Evolutionary conservation across 2,888 invertebrate genomes (phyloP), one percentile per base, ranked within the genome.

Genomic region (Helobdella robusta): DNA sequence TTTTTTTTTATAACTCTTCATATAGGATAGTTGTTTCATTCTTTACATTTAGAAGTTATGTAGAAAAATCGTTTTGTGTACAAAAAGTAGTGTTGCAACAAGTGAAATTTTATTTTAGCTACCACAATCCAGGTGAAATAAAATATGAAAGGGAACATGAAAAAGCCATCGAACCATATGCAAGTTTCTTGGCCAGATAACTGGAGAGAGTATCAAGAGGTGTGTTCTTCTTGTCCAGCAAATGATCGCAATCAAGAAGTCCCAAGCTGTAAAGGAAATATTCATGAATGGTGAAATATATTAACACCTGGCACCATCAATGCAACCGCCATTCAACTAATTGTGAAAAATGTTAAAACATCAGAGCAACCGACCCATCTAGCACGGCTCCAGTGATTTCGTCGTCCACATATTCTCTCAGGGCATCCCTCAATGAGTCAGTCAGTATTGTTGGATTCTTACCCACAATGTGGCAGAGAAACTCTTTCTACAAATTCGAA

Each of bases 181-280:
- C 85, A 50, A 95, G 81, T 75, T 85, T 86, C 71, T 88, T 88
- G 64, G 89, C 85, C 48, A 97, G 83, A 78, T 89, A 92, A 76
- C 90, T 85, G 50, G 91, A 91, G 58, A 99, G 82, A 0, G 97
- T 94, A 76, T 97, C 95, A 44, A 99, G 81, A 0, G 97, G 94
- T 0, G 91, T 87, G 69, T 74, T 75, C 50, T 86, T 86, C 80
- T 95, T 95, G 32, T 87, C 84, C 2, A 97, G 86, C 0, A 84
- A 84, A 56, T 86, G 85, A 56, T 94, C 92, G 56, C 94, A 92
- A 20, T 88, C 85, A 59, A 99, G 82, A 0, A 99, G 81, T 0
- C 97, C 97, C 34, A 98, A 82, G 30, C 81, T 81, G 15, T 35
- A 15, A 36, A 59, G 3, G 59, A 59, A 36, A 35, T 23, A 59